Base-by-base conservation (phyloP, 2,113 vertebrate genomes). In the Hyla sarda region DNA sequence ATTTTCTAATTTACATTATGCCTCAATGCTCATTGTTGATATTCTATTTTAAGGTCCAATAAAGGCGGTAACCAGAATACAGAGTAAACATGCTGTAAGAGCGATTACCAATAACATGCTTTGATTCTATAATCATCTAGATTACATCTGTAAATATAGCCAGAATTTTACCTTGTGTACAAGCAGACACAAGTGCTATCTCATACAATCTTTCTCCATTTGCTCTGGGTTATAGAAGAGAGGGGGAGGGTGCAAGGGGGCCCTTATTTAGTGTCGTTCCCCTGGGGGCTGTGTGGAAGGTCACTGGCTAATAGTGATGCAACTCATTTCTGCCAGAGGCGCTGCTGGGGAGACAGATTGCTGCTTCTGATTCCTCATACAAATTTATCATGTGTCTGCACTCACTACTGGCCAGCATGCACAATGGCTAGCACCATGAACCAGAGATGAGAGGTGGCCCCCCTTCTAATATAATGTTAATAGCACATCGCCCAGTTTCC, bases 241-340 rank as follows among this genome's bases (percentile, higher is more conserved):
- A 54, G 65, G 81, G 69, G 73, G 74, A 78, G 28, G 45, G 58
- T 12, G 58, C 9, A 67, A n/a, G 19, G 47, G 83, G n/a, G 17
- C 23, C 30, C 47, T 71, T 47, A 65, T 77, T 85, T 85, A 78
- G 47, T 85, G 83, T 67, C 50, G 73, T 69, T 78, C 34, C 83
- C 83, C 83, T 69, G 60, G 83, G 37, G 83, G 83, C 54, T 37
- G 56, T 25, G 23, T 37, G 60, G 58, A 85, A 78, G 83, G 83
- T 85, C 83, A 85, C 54, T 52, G 30, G 56, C 73, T 85, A 85
- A 85, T 85, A 85, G 73, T 28, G 56, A 77, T 77, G 45, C 58
- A 85, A 73, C 82, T 73, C 48, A 74, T 41, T 28, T 23, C 52
- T 74, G 71, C 67, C 82, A 75, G 82, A 54, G 60, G 74, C 58